Base-by-base conservation (phyloP, 2,797 vertebrate species). In the Rhinogobio ventralis region DNA sequence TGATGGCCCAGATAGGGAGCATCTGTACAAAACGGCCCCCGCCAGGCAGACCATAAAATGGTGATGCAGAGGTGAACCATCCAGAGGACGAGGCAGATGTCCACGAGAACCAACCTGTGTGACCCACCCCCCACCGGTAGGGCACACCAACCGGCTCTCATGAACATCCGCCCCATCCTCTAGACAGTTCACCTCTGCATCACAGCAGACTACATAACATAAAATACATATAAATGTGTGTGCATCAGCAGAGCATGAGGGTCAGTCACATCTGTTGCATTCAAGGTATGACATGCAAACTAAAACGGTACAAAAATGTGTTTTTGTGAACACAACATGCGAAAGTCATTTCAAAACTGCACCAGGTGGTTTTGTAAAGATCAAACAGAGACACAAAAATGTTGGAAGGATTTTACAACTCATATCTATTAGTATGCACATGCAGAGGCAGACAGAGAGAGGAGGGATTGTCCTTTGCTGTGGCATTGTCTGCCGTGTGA, bases 401-500 rank as follows among this genome's bases (percentile, higher is more conserved):
- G 28, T 49, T 77, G 45, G 42, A 51, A 74, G 66, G n/a, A 71
- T 81, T 46, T 67, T 45, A 53, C 2, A 80, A 71, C 77, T 69
- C 14, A 33, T 51, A 53, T 85, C 53, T 72, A 78, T 81, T 81
- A 71, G 67, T 49, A 64, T 76, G 62, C 64, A 72, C 36, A 75
- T 8, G 20, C 49, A 74, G 77, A 85, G 79, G 67, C 55, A 87
- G 74, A 85, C 83, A 79, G 39, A 86, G 71, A 81, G 81, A 81
- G 81, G 55, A 73, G 49, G 75, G 64, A 68, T 72, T 75, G 77
- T 86, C 88, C 82, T 85, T 72, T 83, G 60, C 39, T 76, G 45
- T 57, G 77, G 72, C 84, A 74, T 75, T 82, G 81, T 88, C 88
- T 87, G 68, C 75, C 51, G 20, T 84, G 76, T 88, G 79, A 83